phyloP scores from a whole-genome alignment of 2,797 vertebrate genomes.

The Pempheris klunzingeri region DNA sequence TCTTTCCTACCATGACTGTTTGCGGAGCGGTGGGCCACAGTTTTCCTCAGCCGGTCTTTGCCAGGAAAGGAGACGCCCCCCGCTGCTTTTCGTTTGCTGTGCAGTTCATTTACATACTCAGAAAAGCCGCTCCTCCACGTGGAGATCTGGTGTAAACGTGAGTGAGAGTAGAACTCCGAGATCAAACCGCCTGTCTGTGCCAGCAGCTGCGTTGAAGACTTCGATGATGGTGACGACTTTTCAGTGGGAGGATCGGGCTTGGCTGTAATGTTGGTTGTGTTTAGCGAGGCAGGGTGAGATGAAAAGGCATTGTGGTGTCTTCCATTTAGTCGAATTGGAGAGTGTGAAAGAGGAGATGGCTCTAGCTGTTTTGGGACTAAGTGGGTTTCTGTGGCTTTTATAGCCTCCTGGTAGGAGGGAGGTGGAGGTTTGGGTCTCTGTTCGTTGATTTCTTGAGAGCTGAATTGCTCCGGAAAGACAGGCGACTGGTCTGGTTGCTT shows the following conservation, averaged over 20 bases:
- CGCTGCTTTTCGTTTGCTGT: slow-evolving; percentile 82
- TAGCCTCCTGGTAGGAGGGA: slow-evolving; percentile 63
- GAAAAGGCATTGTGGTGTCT: slow-evolving; percentile 75
- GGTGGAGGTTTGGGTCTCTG: slow-evolving; percentile 56
- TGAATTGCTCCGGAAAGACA: slow-evolving; percentile 47
- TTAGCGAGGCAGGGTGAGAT: slow-evolving; percentile 45
- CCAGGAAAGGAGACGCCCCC: slow-evolving; percentile 89
- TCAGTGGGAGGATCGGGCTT: slow-evolving; percentile 45
- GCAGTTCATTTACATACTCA: slow-evolving; percentile 94
- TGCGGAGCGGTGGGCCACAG: slow-evolving; percentile 79
- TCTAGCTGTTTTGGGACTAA: slow-evolving; percentile 32
- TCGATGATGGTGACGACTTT: slow-evolving; percentile 36
- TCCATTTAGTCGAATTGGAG: slow-evolving; percentile 79
- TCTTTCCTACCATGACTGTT: slow-evolving; percentile 54
- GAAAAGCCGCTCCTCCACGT: slow-evolving; percentile 95
- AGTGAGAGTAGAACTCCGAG: slow-evolving; percentile 95
- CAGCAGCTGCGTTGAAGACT: slow-evolving; percentile 70
- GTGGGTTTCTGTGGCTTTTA: slow-evolving; percentile 40
- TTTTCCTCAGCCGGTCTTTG: slow-evolving; percentile 93
- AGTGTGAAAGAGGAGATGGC: slow-evolving; percentile 55
- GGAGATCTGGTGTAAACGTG: slow-evolving; percentile 97
- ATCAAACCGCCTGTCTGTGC: slow-evolving; percentile 87
- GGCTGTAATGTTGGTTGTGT: slow-evolving; percentile 28
- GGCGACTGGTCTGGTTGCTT: slow-evolving; percentile 50
- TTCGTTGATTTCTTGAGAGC: slow-evolving; percentile 35